These are phyloP conservation scores for Gavialis gangeticus DNA, from an alignment of 2,113 vertebrate genomes.

Conservation along the genomic window DNA sequence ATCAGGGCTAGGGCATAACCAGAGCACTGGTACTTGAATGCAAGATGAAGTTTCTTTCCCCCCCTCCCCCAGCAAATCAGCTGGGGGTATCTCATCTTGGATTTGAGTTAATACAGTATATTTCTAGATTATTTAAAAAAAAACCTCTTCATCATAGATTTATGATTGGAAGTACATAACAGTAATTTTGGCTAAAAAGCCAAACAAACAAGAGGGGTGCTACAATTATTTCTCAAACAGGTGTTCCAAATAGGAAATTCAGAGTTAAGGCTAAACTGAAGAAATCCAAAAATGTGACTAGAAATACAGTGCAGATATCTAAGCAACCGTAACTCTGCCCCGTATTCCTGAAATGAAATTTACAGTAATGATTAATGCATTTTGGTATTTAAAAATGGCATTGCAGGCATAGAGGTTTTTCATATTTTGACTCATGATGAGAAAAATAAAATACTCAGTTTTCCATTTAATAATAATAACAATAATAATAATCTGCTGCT, in stretches of 20 bases:
- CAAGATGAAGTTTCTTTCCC: too few species aligned
- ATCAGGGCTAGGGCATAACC: too few species aligned
- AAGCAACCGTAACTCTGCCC: not conserved
- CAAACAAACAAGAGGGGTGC: not conserved
- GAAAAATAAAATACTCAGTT: not conserved
- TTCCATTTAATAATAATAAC: not conserved
- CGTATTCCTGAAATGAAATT: not conserved
- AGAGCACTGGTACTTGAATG: too few species aligned
- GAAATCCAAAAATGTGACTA: not conserved
- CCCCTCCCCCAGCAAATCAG: too few species aligned
- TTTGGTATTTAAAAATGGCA: not conserved
- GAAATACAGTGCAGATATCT: not conserved
- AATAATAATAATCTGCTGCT: not conserved
- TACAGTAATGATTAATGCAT: not conserved
- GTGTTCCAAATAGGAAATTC: not conserved
- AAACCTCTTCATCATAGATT: not conserved
- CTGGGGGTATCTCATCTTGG: too few species aligned
- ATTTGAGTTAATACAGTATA: too few species aligned
- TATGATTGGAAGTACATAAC: not conserved
- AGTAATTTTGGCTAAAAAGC: rapidly evolving
- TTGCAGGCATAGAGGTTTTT: not conserved
- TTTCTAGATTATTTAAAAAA: too few species aligned
- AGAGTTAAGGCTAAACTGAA: not conserved
- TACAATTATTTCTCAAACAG: not conserved
- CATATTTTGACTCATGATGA: not conserved